Evolutionary conservation across 2,888 invertebrate genomes (phyloP).

Genomic region (Drosophila macrospina): DNA sequence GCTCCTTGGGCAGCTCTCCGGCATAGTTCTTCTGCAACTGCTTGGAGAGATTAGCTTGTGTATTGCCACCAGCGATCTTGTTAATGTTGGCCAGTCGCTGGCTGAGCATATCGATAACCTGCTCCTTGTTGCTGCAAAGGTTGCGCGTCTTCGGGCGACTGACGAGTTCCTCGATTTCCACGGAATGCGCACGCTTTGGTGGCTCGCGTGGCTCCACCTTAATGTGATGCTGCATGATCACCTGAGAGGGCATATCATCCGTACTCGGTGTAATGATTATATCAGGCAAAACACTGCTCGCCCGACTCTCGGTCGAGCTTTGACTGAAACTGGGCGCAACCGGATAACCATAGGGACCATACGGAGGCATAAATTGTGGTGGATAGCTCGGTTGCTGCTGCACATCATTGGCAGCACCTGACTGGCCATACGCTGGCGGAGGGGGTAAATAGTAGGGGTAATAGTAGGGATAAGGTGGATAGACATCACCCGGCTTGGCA

Average conservation of each 20-base stretch:
- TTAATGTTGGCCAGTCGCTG: conserved; percentile 79
- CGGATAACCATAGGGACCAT: conserved; percentile 68
- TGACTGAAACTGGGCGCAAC: conserved; percentile 75
- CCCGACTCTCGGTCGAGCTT: conserved; percentile 71
- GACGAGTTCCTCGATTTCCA: conserved; percentile 73
- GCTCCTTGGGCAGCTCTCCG: conserved; percentile 76
- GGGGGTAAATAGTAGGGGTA: conserved; percentile 78
- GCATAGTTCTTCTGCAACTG: conserved; percentile 75
- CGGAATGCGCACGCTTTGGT: conserved; percentile 66
- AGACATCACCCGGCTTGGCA: conserved; percentile 59
- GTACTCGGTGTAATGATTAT: conserved; percentile 84
- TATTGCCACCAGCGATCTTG: conserved; percentile 68
- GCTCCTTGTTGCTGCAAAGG: conserved; percentile 63
- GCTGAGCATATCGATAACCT: conserved; percentile 79
- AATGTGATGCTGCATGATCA: conserved; percentile 75
- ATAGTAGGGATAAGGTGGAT: conserved; percentile 74
- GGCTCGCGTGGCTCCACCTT: conserved; percentile 69
- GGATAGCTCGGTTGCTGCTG: conserved; percentile 51
- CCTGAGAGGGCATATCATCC: conserved; percentile 81
- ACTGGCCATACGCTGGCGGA: conserved; percentile 62
- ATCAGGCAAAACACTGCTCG: conserved; percentile 82
- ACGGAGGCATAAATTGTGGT: conserved; percentile 64
- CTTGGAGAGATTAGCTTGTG: conserved; percentile 72
- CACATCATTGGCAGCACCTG: conserved; percentile 38
- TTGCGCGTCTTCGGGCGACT: conserved; percentile 36